A percentile compares a stretch with the other conserved stretches of the same genome.
These are phyloP conservation scores for Dunckerocampus dactyliophorus DNA, from an alignment of 2,113 vertebrate genomes.

Conservation along the genomic window DNA sequence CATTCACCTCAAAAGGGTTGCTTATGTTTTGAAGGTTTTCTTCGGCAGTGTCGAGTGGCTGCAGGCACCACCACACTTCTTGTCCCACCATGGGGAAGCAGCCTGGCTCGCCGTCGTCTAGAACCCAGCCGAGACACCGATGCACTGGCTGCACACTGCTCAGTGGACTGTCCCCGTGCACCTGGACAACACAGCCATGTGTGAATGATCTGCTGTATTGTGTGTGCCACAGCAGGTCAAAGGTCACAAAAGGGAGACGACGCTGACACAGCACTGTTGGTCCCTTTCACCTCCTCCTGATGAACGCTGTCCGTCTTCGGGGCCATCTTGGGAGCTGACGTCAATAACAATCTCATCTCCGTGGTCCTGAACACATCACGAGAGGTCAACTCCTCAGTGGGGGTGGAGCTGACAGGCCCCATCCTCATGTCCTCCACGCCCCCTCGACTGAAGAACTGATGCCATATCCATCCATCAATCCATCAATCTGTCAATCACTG, in stretches of 20 bases:
- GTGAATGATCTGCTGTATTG: no score
- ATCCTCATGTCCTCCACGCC: slow-evolving; percentile 79
- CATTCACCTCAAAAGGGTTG: slow-evolving; percentile 35
- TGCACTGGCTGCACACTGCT: slow-evolving; percentile 42
- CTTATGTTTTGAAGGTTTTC: background rate
- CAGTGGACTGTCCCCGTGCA: slow-evolving; percentile 74
- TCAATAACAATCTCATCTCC: slow-evolving; percentile 73
- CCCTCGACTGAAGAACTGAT: slow-evolving; percentile 82
- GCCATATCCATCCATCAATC: background rate
- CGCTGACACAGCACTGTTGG: background rate
- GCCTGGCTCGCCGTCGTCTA: slow-evolving; percentile 77
- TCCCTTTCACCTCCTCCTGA: slow-evolving; percentile 78
- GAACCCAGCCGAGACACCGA: slow-evolving; percentile 36
- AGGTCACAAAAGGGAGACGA: background rate
- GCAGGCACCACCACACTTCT: slow-evolving; percentile 39
- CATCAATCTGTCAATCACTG: no score
- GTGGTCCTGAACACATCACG: slow-evolving; percentile 74
- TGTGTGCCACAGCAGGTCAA: background rate
- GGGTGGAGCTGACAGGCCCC: slow-evolving; percentile 86
- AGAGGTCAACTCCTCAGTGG: slow-evolving; percentile 29
- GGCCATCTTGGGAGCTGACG: slow-evolving; percentile 82
- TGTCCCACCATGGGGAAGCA: slow-evolving; percentile 71
- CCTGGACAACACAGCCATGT: slow-evolving; percentile 29
- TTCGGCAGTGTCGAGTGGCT: background rate
- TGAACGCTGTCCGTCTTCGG: slow-evolving; percentile 85